Evolutionary conservation across 2,113 vertebrate species (phyloP).

Genomic region (Pelusios castaneus): DNA sequence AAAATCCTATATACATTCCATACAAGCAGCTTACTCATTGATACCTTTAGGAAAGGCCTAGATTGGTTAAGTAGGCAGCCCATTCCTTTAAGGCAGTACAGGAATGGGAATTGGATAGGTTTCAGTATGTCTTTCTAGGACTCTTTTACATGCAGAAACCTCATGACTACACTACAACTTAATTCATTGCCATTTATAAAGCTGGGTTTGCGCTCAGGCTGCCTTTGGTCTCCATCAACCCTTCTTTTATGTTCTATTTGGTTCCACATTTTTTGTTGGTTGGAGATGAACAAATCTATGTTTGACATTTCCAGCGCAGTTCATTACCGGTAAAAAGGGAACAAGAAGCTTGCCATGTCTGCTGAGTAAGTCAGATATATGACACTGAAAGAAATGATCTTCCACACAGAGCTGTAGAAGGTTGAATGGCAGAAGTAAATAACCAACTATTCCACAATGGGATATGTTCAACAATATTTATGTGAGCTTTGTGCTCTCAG

Average conservation of each 20-base stretch:
- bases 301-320: conserved; percentile 27
- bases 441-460: conserved; percentile 74
- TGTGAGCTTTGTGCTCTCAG: conserved; percentile 81
- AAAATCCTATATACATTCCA: rapidly evolving
- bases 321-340: conserved; percentile 29
- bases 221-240: conserved; percentile 9
- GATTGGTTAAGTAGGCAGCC: not conserved
- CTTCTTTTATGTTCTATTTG: not conserved
- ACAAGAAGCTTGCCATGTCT: conserved; percentile 41
- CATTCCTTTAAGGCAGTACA: not conserved
- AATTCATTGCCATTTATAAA: not conserved
- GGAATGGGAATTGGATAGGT: not conserved
- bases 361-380: conserved; percentile 32
- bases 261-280: not conserved
- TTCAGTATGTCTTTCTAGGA: not conserved
- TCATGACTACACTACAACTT: not conserved
- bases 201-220: not conserved
- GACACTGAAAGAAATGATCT: conserved; percentile 70
- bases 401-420: conserved; percentile 72
- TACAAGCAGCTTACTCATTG: not conserved
- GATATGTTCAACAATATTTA: conserved; percentile 81
- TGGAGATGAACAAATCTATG: conserved; percentile 10
- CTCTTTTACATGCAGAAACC: not conserved
- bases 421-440: conserved; percentile 74
- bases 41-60: not conserved